phyloP scores from a whole-genome alignment of 2,888 invertebrate genomes.

The Eretmocerus hayati region DNA sequence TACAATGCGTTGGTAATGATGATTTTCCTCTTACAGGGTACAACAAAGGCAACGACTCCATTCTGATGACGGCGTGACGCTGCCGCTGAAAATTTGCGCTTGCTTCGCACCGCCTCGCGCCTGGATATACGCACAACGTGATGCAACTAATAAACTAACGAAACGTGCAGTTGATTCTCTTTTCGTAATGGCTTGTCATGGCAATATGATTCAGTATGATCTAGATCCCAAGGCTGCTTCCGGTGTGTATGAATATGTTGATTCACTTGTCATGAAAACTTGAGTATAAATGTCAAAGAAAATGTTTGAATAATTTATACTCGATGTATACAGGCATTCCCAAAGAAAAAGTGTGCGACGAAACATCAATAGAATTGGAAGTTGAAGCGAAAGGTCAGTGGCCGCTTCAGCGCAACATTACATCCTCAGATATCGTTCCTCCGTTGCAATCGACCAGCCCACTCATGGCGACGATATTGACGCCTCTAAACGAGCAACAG shows the following conservation, averaged over 20 bases:
- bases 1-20: neutral
- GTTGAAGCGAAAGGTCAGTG: constrained; percentile 86
- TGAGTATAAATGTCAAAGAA: too few species aligned
- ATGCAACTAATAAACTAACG: constrained; percentile 38
- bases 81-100: constrained; percentile 70
- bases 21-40: constrained; percentile 27
- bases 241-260: constrained; percentile 38
- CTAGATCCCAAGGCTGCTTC: constrained; percentile 68
- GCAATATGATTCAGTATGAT: constrained; percentile 80
- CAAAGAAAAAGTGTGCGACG: constrained; percentile 80
- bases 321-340: constrained; percentile 55
- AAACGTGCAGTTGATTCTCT: constrained; percentile 69
- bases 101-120: constrained; percentile 70
- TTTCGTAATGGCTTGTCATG: constrained; percentile 83
- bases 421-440: constrained; percentile 63
- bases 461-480: constrained; percentile 48
- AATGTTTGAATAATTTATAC: constrained; percentile 1
- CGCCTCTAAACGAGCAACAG: constrained; percentile 32
- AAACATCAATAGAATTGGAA: constrained; percentile 76
- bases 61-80: constrained; percentile 63
- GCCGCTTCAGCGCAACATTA: constrained; percentile 66
- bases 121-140: constrained; percentile 55
- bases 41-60: constrained; percentile 57
- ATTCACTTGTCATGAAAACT: neutral
- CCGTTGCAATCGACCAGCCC: constrained; percentile 70